Conservation (phyloP, 2,113 vertebrate genomes). For the Brienomyrus longianalis region DNA sequence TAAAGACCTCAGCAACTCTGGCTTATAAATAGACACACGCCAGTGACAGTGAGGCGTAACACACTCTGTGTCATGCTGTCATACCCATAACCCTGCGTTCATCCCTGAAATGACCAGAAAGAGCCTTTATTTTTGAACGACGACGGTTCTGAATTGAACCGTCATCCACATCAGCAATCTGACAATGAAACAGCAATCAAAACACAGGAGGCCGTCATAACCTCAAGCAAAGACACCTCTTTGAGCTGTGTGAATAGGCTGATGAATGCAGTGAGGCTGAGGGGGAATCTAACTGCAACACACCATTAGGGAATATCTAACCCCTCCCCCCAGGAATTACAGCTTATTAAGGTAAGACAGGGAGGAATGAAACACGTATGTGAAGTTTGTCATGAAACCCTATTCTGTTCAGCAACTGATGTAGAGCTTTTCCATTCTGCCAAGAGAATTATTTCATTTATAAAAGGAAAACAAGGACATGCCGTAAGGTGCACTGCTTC, state of each 20-base stretch:
- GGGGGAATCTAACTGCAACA: not conserved
- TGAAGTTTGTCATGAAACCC: not conserved
- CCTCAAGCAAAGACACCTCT: not conserved
- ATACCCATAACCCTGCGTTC: not conserved
- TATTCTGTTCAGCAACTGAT: not conserved
- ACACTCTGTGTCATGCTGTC: not conserved
- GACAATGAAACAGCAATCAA: not conserved
- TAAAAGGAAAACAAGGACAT: not conserved
- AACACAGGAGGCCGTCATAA: not conserved
- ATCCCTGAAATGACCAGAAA: not conserved
- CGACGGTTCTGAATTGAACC: not conserved
- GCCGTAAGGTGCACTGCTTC: not conserved
- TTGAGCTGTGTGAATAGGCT: not conserved
- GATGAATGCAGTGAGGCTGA: constrained; percentile 2
- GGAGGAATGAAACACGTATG: not conserved
- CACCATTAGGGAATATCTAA: not conserved
- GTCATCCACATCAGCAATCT: not conserved
- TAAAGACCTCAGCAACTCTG: not conserved
- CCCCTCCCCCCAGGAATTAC: not conserved
- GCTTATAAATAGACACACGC: not conserved
- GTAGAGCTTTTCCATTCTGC: not conserved
- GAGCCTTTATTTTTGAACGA: not conserved
- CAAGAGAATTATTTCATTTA: not conserved
- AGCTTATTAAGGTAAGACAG: not conserved
- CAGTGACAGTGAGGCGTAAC: not conserved